A percentile compares a stretch with the other conserved stretches of the same genome.
Conservation (phyloP, 2,888 invertebrate genomes). For the Priapulus caudatus region DNA sequence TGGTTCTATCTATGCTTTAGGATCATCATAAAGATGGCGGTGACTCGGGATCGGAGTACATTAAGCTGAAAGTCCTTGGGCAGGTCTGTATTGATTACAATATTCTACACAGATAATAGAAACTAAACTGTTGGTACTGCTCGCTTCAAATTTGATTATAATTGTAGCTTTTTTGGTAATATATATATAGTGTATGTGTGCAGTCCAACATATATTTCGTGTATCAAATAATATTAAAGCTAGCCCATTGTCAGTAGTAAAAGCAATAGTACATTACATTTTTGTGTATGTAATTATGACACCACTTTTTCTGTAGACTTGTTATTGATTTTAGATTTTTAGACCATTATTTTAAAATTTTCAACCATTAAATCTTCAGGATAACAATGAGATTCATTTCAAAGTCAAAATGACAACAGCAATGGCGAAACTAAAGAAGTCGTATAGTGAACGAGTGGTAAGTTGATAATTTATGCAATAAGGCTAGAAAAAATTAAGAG, state of each 20-base stretch:
- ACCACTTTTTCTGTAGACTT: too few species aligned
- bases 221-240: too few species aligned
- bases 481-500: constrained; percentile 35
- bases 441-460: constrained; percentile 26
- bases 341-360: too few species aligned
- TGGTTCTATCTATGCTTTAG: too few species aligned
- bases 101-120: background rate
- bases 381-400: constrained; percentile 27
- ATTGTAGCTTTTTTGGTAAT: background rate
- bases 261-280: too few species aligned
- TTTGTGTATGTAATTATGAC: too few species aligned
- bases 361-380: too few species aligned
- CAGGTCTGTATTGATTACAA: constrained; percentile 21
- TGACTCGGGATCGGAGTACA: constrained; percentile 20
- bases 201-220: too few species aligned
- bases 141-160: too few species aligned
- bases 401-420: constrained; percentile 27
- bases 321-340: too few species aligned
- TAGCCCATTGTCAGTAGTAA: too few species aligned
- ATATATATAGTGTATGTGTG: too few species aligned
- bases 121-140: background rate
- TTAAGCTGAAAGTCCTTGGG: constrained; percentile 26
- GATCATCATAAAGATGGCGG: constrained; percentile 12
- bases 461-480: background rate
- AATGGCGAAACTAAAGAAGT: constrained; percentile 26